Evolutionary conservation across 2,888 invertebrate genomes (phyloP), one percentile per base, ranked within the genome.

Genomic region (Chymomyza amoena): DNA sequence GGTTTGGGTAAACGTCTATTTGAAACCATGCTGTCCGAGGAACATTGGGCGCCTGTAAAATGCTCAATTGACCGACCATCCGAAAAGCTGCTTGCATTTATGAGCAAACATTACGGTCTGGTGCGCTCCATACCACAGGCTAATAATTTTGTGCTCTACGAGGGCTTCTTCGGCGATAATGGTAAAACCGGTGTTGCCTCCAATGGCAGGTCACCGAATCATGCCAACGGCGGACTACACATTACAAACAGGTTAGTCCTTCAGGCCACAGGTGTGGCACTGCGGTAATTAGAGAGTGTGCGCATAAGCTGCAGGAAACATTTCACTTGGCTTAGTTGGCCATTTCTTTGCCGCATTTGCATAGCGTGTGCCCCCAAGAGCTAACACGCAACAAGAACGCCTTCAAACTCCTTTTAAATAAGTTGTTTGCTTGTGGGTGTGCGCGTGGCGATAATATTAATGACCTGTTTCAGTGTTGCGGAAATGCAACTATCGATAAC

Each of bases 31-130:
- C 92, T 94, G 72, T 91, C 96, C 94, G 95, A 95, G 77, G 94
- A 95, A 91, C 93, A 94, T 65, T 92, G 95, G 59, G 91, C 92
- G 61, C 95, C 96, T 0, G 92, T 94, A 4, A 95, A 96, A 89
- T 92, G 98, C 84, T 98, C 99, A 0, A 96, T 99, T 75, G 99
- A 99, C 91, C 94, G 97, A 54, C 99, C 99, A 0, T 98, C 98
- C 0, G 94, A 95, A 62, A 98, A 98, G 91, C 95, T 98, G 87
- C 93, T 97, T 78, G 94, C 94, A 45, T 99, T 99, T 91, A 92
- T 99, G 20, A 93, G 93, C 54, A 97, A 97, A 90, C 96, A 98
- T 91, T 99, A 97, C 91, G 93, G 93, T 18, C 73, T 93, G 32
- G 83, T 83, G 3, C 90, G 93, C 28, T 94, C 95, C 18, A 94